These are phyloP conservation scores for Amphimallon solstitiale DNA, from an alignment of 2,888 invertebrate species.

Conservation along the genomic window DNA sequence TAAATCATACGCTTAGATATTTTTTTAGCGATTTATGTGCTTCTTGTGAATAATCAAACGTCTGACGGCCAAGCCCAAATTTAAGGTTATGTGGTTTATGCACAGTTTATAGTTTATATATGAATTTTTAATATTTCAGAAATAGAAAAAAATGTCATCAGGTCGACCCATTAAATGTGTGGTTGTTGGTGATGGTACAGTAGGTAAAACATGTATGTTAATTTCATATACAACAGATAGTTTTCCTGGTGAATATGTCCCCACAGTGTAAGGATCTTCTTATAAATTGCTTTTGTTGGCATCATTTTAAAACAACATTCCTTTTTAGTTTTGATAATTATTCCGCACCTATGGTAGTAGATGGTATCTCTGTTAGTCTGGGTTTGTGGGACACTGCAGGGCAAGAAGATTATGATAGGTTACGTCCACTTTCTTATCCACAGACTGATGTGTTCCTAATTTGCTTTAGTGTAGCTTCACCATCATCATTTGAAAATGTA, in stretches of 20 bases:
- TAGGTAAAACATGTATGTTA: constrained; percentile 94
- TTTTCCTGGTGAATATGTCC: constrained; percentile 95
- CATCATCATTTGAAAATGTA: constrained; percentile 99
- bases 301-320: constrained; percentile 15
- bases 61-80: constrained; percentile 44
- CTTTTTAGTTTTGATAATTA: constrained; percentile 94
- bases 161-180: constrained; percentile 93
- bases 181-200: constrained; percentile 92
- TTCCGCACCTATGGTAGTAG: constrained; percentile 98
- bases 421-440: constrained; percentile 96
- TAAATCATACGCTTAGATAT: not conserved
- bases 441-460: constrained; percentile 99
- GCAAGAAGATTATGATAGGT: constrained; percentile 96
- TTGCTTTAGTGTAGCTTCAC: constrained; percentile 99
- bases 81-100: constrained; percentile 42
- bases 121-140: constrained; percentile 24
- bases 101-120: too few relatives aligned
- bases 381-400: constrained; percentile 99
- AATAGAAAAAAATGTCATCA: constrained; percentile 76
- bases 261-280: constrained; percentile 95
- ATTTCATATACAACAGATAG: constrained; percentile 93
- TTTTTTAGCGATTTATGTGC: not conserved
- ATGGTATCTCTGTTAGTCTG: constrained; percentile 95
- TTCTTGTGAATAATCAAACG: not conserved
- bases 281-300: constrained; percentile 23